A percentile compares a stretch with the other conserved stretches of the same genome.
phyloP scores from a whole-genome alignment of 2,888 invertebrate species.

The Stenodema calcarata region DNA sequence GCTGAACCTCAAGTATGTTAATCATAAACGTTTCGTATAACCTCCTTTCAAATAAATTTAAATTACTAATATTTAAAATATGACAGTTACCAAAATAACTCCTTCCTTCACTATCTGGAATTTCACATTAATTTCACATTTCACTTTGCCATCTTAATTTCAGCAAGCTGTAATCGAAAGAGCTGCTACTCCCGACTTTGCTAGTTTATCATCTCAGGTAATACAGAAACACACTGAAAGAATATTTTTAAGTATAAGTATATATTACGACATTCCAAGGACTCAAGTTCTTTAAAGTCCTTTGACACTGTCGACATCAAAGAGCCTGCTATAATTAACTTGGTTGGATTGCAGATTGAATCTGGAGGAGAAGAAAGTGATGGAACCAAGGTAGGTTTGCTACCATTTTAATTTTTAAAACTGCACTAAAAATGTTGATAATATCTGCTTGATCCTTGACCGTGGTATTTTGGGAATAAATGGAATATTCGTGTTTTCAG shows the following conservation, averaged over 20 bases:
- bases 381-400: constrained; percentile 24
- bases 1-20: constrained; percentile 29
- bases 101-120: neutral
- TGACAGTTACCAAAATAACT: neutral
- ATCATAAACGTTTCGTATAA: neutral
- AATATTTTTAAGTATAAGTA: too few relatives aligned
- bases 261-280: too few relatives aligned
- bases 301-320: too few relatives aligned
- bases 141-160: neutral
- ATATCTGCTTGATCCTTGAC: too few relatives aligned
- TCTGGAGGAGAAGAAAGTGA: constrained; percentile 57
- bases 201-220: constrained; percentile 55
- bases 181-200: constrained; percentile 58
- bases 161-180: constrained; percentile 44
- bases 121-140: neutral
- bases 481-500: neutral
- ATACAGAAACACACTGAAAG: neutral
- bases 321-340: too few relatives aligned
- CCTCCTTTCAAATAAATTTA: neutral
- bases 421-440: too few relatives aligned
- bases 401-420: too few relatives aligned
- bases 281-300: too few relatives aligned
- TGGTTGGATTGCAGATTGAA: constrained; percentile 53
- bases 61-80: neutral
- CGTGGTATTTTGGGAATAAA: too few relatives aligned